Evolutionary conservation across 2,797 vertebrate genomes (phyloP), one percentile per base, ranked within the genome.

Genomic region (Pampus argenteus): DNA sequence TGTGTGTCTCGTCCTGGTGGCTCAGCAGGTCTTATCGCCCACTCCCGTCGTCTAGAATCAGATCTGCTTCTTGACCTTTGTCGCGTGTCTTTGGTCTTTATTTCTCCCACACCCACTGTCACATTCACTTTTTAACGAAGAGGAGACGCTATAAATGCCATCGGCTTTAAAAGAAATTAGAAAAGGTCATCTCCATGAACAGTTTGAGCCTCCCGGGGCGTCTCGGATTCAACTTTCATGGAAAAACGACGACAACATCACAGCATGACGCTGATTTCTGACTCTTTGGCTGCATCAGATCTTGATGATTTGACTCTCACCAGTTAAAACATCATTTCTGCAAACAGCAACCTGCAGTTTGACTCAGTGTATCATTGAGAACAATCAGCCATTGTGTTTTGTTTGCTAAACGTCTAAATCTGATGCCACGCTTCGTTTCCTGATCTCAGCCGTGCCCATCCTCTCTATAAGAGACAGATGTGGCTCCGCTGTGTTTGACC

Each of bases 1-100:
- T 29, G 28, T 29, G 28, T 29, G 28, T n/a, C n/a, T n/a, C 23
- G 38, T 56, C 56, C 34, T 14, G 67, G 78, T 20, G 52, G 49
- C 75, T 67, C 68, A 15, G 83, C 49, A 18, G 66, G 76, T 62
- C 60, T 69, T 42, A 40, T 48, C 56, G 6, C 69, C 79, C 95
- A 95, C 83, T 96, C 96, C 55, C 91, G 93, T 29, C 90, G 93
- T 25, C 88, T 95, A 85, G 95, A 96, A 88, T 96, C 95, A 22
- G 93, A 96, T 89, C 94, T 97, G 3, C 95, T 93, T 78, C 96
- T 59, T 64, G 77, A 80, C 74, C 83, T 82, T 78, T 68, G 31
- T 36, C 31, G 23, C 13, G 13, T 20, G 8, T 59, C 52, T 42
- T 45, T 34, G 15, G 15, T 11, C 22, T 62, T 22, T 58, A 20